A percentile compares a stretch with the other conserved stretches of the same genome.
phyloP scores from a whole-genome alignment of 2,888 invertebrate species.

The Heteromyza rotundicornis region DNA sequence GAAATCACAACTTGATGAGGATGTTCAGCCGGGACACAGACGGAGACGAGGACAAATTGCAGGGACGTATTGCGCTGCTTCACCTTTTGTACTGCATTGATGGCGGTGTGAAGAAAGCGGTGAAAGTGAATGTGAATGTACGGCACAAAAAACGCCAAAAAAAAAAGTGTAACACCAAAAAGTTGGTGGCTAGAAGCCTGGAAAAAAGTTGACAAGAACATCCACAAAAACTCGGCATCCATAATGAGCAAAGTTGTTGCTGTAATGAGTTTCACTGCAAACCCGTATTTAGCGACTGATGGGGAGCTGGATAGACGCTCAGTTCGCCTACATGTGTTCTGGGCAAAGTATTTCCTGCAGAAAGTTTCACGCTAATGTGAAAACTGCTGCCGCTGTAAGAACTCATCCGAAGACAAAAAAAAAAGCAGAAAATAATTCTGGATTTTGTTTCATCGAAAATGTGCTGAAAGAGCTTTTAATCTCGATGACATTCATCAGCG shows the following conservation, averaged over 20 bases:
- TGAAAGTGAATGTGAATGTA: conserved; percentile 26
- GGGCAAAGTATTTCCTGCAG: background rate
- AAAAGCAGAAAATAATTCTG: background rate
- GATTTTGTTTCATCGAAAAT: background rate
- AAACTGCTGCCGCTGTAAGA: background rate
- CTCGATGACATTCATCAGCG: conserved; percentile 3
- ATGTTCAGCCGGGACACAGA: too few relatives aligned
- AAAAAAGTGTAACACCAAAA: background rate
- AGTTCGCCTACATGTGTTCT: conserved; percentile 2
- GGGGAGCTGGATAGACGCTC: too few relatives aligned
- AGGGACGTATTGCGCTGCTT: too few relatives aligned
- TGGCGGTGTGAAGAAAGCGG: conserved; percentile 10
- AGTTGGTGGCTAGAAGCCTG: too few relatives aligned
- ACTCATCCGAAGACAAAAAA: background rate
- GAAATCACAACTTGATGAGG: background rate
- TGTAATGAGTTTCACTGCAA: conserved; percentile 38
- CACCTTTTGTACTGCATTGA: background rate
- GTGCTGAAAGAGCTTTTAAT: conserved; percentile 2
- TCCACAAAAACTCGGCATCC: conserved; percentile 24
- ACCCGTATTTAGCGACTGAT: background rate
- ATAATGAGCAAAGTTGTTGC: conserved; percentile 42
- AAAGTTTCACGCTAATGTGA: background rate
- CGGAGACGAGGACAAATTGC: conserved; percentile 10
- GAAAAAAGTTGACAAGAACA: conserved; percentile 20
- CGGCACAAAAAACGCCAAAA: background rate